A percentile compares a stretch with the other conserved stretches of the same genome.
Evolutionary conservation across 2,888 invertebrate genomes (phyloP).

Genomic region (Chrysolina haemoptera): DNA sequence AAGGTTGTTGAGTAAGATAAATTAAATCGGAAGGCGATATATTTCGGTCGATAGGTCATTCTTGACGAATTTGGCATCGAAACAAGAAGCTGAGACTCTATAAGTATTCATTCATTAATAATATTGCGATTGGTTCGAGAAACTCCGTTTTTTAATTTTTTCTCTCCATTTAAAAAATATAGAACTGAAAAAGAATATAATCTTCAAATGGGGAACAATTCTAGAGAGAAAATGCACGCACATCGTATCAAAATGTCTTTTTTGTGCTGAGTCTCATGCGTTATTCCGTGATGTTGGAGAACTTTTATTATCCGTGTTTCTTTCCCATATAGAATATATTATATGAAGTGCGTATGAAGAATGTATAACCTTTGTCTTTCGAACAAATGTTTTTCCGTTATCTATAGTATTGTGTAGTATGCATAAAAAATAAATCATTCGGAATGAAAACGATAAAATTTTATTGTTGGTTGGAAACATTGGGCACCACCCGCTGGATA

Average conservation of each 20-base stretch:
- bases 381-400: neutral
- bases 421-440: slow-evolving; percentile 29
- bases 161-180: neutral
- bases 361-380: neutral
- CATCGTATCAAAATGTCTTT: neutral
- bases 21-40: too few relatives aligned
- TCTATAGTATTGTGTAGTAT: neutral
- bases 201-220: neutral
- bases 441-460: slow-evolving; percentile 27
- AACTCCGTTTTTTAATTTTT: neutral
- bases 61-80: too few relatives aligned
- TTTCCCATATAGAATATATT: neutral
- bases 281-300: neutral
- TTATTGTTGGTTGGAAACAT: slow-evolving; percentile 13
- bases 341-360: neutral
- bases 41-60: too few relatives aligned
- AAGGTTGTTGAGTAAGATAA: too few relatives aligned
- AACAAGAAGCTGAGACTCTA: too few relatives aligned
- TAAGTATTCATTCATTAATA: too few relatives aligned
- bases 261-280: neutral
- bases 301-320: neutral
- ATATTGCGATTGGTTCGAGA: too few relatives aligned
- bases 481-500: neutral
- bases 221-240: neutral
- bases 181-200: neutral